Percentiles rank a stretch among this genome's conserved stretches.
phyloP scores from a whole-genome alignment of 2,113 vertebrate genomes.

The Vicugna pacos region DNA sequence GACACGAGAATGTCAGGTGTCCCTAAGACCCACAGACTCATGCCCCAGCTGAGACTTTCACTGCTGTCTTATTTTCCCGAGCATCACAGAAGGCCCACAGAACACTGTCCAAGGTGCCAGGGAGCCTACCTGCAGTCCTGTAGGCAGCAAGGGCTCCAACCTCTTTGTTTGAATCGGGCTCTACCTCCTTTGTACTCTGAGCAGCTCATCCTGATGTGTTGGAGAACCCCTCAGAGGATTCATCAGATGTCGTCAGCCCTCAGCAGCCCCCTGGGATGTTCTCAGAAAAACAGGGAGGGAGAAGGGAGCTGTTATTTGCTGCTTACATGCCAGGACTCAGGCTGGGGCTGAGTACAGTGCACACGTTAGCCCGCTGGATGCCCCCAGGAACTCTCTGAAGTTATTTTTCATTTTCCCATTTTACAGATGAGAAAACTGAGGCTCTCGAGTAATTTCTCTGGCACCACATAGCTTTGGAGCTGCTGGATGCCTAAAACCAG shows the following conservation, averaged over 20 bases:
- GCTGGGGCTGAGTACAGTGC: background rate
- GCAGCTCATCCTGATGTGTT: background rate
- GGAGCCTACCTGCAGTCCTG: background rate
- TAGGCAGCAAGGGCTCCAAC: too few relatives aligned
- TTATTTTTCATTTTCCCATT: background rate
- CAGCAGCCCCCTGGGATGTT: background rate
- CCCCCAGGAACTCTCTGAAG: background rate
- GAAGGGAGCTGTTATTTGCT: background rate
- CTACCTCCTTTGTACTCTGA: background rate
- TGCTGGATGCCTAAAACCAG: background rate
- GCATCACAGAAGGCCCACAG: background rate
- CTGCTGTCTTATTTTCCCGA: background rate
- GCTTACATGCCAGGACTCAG: background rate
- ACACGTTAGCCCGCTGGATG: background rate
- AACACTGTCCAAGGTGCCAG: background rate
- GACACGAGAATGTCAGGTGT: background rate
- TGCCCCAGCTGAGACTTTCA: background rate
- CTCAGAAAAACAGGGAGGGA: background rate
- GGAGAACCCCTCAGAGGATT: background rate
- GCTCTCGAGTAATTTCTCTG: background rate
- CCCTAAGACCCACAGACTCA: background rate
- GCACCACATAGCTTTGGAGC: background rate
- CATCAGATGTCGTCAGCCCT: background rate
- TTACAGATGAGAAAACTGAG: slow-evolving; percentile 13
- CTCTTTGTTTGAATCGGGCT: background rate